These are phyloP conservation scores for Protosalanx chinensis DNA, from an alignment of 2,797 vertebrate species.

Conservation along the genomic window DNA sequence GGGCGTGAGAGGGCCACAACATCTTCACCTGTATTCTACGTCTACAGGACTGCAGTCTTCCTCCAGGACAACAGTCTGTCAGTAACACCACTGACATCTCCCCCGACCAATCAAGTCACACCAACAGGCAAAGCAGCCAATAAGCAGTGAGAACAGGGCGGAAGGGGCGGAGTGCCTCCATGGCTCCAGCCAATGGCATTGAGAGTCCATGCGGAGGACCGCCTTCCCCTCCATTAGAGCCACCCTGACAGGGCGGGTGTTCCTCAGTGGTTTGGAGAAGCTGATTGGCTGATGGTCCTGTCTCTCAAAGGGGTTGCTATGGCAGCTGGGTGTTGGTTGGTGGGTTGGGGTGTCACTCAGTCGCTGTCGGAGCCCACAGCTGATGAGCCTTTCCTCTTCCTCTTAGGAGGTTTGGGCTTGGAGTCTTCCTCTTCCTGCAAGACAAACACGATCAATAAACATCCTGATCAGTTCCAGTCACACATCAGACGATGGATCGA, in stretches of 20 bases:
- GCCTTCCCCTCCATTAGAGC: conserved; percentile 16
- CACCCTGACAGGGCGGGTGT: conserved; percentile 29
- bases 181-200: conserved; percentile 40
- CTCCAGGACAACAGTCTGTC: conserved; percentile 48
- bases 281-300: conserved; percentile 46
- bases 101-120: conserved; percentile 24
- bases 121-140: conserved; percentile 36
- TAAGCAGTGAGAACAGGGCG: conserved; percentile 32
- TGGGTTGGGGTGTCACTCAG: conserved; percentile 54
- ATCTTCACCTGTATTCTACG: conserved; percentile 7
- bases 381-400: conserved; percentile 90
- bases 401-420: conserved; percentile 89
- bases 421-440: conserved; percentile 90
- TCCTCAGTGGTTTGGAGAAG: conserved; percentile 47
- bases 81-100: conserved; percentile 26
- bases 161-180: conserved; percentile 25
- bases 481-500: no score
- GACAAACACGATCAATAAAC: background rate
- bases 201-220: conserved; percentile 33
- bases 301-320: conserved; percentile 47
- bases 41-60: conserved; percentile 29
- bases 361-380: conserved; percentile 93
- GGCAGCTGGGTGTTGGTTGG: conserved; percentile 45
- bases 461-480: no score
- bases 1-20: conserved; percentile 28